Percentiles rank a stretch among this genome's conserved stretches.
Conservation (phyloP, 2,797 vertebrate genomes). For the Rhinophrynus dorsalis region DNA sequence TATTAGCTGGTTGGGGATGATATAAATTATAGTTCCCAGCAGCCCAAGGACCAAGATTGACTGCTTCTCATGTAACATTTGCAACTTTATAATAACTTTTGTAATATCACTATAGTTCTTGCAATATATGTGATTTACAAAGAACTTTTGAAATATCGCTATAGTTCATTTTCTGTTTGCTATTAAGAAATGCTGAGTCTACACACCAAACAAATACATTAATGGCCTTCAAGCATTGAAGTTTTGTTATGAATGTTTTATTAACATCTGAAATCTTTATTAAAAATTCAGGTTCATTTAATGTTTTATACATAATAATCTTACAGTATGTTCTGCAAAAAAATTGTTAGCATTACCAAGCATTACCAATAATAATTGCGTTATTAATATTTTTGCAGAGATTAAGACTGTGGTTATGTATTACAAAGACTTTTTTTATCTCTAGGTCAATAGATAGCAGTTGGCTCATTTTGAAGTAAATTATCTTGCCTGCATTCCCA, state of each 20-base stretch:
- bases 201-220: too few relatives aligned
- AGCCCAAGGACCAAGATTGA: too few relatives aligned
- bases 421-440: conserved; percentile 36
- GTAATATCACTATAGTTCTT: too few relatives aligned
- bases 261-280: conserved; percentile 32
- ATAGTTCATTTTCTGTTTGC: too few relatives aligned
- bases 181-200: too few relatives aligned
- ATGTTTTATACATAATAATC: conserved; percentile 47
- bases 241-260: conserved; percentile 35
- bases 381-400: conserved; percentile 44
- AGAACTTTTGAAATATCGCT: not conserved
- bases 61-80: too few relatives aligned
- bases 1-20: too few relatives aligned
- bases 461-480: conserved; percentile 29
- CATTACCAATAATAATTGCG: conserved; percentile 16
- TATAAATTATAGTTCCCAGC: too few relatives aligned
- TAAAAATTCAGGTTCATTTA: conserved; percentile 35
- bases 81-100: too few relatives aligned
- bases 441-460: conserved; percentile 41
- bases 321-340: conserved; percentile 2
- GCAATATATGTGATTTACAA: conserved; percentile 3
- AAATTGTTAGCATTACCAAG: conserved; percentile 28
- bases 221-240: conserved; percentile 16
- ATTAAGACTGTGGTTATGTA: conserved; percentile 32
- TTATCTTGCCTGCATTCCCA: conserved; percentile 30